Evolutionary conservation across 2,888 invertebrate genomes (phyloP), one percentile per base, ranked within the genome.

Genomic region (Taphrorychus bicolor): DNA sequence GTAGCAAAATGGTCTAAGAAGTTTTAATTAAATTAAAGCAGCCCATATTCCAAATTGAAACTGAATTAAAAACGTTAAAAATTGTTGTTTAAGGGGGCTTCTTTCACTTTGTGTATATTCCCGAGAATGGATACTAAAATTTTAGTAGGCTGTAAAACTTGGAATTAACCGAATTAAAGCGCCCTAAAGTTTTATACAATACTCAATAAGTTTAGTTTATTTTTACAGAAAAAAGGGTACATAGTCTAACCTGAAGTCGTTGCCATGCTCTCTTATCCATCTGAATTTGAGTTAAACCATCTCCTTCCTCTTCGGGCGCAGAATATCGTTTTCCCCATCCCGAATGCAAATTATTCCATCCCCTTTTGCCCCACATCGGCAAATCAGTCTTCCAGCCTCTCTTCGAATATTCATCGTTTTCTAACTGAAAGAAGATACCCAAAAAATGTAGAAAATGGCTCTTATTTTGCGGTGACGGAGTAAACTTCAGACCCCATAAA

Each of bases 211-310:
- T 2, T 7, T 9, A 32, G 11, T 32, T 32, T 9, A 7, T 32
- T 32, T 32, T 32, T 32, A 32, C 32, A 32, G 11, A 1, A 11
- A 18, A 45, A 18, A 45, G 45, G 18, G 14, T n/a, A 1, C 1
- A 45, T 1, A 9, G 7, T 21, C 53, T 52, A 18, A 41, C 58
- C 21, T 54, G 54, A 24, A 54, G 32, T 54, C 18, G 82, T 73
- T 86, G 84, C 88, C 87, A 88, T 19, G 83, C 87, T 71, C 88
- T 82, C 76, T 89, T 88, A 67, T 88, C 88, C 64, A 74, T 74
- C 7, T n/a, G n/a, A 71, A 19, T 45, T 75, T 71, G 24, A 17
- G 73, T 59, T 56, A 76, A 75, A 59, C 72, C 73, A 9, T 59
- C 45, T 18, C 67, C 53, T 58, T 73, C 72, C 58, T 74, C 73